Conservation (phyloP, 2,888 invertebrate genomes). For the Eupithecia pulchellata region DNA sequence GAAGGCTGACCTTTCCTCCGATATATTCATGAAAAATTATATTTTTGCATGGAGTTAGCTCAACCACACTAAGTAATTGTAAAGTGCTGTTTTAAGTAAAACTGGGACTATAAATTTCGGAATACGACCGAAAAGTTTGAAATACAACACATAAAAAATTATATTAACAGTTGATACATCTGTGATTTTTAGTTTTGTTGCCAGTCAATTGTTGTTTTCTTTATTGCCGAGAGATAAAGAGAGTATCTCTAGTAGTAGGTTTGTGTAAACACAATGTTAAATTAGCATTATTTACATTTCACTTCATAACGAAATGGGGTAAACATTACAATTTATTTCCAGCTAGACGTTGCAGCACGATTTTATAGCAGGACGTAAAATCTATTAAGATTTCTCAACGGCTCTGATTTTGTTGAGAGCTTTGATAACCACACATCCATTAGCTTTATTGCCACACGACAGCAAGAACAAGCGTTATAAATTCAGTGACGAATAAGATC, state of each 20-base stretch:
- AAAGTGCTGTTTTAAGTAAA: slow-evolving; percentile 32
- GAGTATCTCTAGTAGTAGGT: slow-evolving; percentile 43
- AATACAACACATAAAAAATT: slow-evolving; percentile 10
- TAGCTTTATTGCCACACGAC: slow-evolving; percentile 49
- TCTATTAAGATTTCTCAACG: slow-evolving; percentile 55
- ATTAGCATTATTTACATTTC: slow-evolving; percentile 51
- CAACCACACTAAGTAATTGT: slow-evolving; percentile 21
- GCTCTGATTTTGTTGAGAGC: slow-evolving; percentile 44
- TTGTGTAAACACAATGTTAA: slow-evolving; percentile 48
- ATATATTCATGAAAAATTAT: slow-evolving; percentile 31
- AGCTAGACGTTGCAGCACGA: slow-evolving; percentile 50
- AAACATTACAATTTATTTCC: slow-evolving; percentile 63
- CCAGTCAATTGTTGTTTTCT: slow-evolving; percentile 32
- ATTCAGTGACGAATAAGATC: slow-evolving; percentile 44
- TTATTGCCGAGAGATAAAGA: slow-evolving; percentile 43
- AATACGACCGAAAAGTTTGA: slow-evolving; percentile 10
- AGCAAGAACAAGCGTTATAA: slow-evolving; percentile 25
- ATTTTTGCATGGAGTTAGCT: slow-evolving; percentile 24
- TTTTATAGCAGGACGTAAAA: slow-evolving; percentile 56
- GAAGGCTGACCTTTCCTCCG: slow-evolving; percentile 62
- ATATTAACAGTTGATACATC: slow-evolving; percentile 17
- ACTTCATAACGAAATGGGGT: slow-evolving; percentile 50
- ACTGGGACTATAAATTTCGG: slow-evolving; percentile 28
- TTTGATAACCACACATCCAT: slow-evolving; percentile 48
- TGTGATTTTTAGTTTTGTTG: slow-evolving; percentile 22